Conservation (phyloP, 2,888 invertebrate genomes). For the Isotomurus palustris region DNA sequence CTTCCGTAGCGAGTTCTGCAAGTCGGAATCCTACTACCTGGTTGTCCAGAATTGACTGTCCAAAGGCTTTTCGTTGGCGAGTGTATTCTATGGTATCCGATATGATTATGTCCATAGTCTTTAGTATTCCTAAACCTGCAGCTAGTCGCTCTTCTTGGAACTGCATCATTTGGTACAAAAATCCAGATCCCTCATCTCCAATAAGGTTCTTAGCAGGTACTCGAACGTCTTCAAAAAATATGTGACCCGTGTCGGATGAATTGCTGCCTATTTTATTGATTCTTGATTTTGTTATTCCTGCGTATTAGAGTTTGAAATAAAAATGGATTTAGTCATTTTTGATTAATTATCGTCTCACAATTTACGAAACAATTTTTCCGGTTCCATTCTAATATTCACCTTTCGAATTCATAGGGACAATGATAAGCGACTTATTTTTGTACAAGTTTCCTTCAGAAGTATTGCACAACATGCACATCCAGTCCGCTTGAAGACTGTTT, state of each 20-base stretch:
- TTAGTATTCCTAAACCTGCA: conserved; percentile 47
- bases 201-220: conserved; percentile 54
- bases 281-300: conserved; percentile 46
- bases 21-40: conserved; percentile 55
- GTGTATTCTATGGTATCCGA: conserved; percentile 54
- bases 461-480: conserved; percentile 57
- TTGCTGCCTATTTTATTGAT: conserved; percentile 56
- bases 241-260: conserved; percentile 55
- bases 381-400: too few species aligned
- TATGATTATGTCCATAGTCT: conserved; percentile 31
- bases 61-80: conserved; percentile 53
- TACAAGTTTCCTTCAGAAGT: conserved; percentile 52
- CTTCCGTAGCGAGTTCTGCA: conserved; percentile 56
- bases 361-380: too few species aligned
- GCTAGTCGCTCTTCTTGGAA: conserved; percentile 57
- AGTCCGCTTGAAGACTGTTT: conserved; percentile 56
- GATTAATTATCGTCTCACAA: too few species aligned
- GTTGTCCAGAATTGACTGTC: conserved; percentile 52
- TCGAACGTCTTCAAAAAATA: conserved; percentile 56
- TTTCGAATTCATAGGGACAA: conserved; percentile 53
- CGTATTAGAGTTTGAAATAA: too few species aligned
- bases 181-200: conserved; percentile 55
- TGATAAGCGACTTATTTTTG: conserved; percentile 56
- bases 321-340: too few species aligned
- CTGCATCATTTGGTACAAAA: conserved; percentile 56